Conservation (phyloP, 1,140 invertebrate species). For the Papilio xuthus region DNA sequence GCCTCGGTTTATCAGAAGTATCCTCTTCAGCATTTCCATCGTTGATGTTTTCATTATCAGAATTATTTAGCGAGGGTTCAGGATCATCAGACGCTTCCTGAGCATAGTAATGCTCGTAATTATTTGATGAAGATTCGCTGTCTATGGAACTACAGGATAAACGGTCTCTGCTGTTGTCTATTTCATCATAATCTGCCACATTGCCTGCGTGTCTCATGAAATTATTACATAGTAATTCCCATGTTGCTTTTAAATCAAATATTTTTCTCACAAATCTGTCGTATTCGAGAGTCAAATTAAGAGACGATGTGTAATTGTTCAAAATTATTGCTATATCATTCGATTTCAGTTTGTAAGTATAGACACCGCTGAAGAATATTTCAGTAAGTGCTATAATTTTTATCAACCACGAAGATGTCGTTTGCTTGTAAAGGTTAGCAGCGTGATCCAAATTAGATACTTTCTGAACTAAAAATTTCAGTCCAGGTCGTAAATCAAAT, state of each 20-base stretch:
- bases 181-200: slow-evolving; percentile 74
- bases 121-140: slow-evolving; percentile 77
- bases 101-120: slow-evolving; percentile 77
- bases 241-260: slow-evolving; percentile 83
- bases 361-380: slow-evolving; percentile 86
- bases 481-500: slow-evolving; percentile 93
- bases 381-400: slow-evolving; percentile 94
- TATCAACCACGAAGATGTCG: slow-evolving; percentile 94
- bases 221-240: slow-evolving; percentile 82
- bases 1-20: slow-evolving; percentile 66
- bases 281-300: slow-evolving; percentile 81
- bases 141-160: slow-evolving; percentile 74
- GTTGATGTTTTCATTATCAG: slow-evolving; percentile 48
- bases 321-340: slow-evolving; percentile 86
- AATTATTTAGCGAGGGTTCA: slow-evolving; percentile 41
- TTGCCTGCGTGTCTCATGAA: slow-evolving; percentile 76
- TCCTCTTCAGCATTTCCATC: slow-evolving; percentile 52
- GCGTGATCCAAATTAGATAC: slow-evolving; percentile 93
- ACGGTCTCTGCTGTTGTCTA: slow-evolving; percentile 66
- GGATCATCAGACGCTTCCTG: slow-evolving; percentile 51
- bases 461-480: slow-evolving; percentile 97
- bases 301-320: slow-evolving; percentile 80
- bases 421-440: slow-evolving; percentile 95
- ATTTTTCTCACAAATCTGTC: slow-evolving; percentile 82
- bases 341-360: slow-evolving; percentile 83